phyloP scores from a whole-genome alignment of 2,113 vertebrate species.

The Ophthalmotilapia sp. region DNA sequence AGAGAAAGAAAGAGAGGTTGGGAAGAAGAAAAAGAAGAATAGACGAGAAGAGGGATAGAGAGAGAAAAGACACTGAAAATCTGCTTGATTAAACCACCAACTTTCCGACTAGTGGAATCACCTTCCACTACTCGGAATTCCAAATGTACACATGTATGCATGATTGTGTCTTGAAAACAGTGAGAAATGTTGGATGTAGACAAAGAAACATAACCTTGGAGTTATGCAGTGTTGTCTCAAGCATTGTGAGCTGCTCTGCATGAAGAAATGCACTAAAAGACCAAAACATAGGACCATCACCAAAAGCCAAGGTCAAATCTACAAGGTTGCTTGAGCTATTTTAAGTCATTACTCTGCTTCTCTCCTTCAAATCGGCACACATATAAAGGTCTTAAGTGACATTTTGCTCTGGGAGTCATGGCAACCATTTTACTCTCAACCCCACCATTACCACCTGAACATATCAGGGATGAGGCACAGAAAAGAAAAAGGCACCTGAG shows the following conservation, averaged over 20 bases:
- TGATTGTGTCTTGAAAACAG: neutral
- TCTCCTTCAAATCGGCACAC: neutral
- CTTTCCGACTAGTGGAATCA: neutral
- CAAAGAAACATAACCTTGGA: neutral
- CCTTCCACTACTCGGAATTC: neutral
- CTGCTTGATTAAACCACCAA: neutral
- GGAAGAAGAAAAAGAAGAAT: neutral
- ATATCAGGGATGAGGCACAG: neutral
- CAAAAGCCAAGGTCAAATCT: neutral
- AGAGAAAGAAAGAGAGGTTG: neutral
- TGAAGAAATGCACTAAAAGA: neutral
- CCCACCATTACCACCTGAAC: constrained; percentile 1
- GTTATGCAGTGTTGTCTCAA: neutral
- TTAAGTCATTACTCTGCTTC: neutral
- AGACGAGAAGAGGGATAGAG: neutral
- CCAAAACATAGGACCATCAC: neutral
- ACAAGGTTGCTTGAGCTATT: neutral
- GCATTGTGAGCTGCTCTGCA: neutral
- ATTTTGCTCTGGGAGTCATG: constrained; percentile 7
- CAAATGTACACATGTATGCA: neutral
- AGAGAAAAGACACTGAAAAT: neutral
- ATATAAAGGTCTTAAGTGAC: neutral
- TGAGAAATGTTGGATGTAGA: neutral
- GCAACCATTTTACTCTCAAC: constrained; percentile 13
- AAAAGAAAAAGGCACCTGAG: neutral